Evolutionary conservation across 2,797 vertebrate genomes (phyloP).

Genomic region (Sardinella longiceps): DNA sequence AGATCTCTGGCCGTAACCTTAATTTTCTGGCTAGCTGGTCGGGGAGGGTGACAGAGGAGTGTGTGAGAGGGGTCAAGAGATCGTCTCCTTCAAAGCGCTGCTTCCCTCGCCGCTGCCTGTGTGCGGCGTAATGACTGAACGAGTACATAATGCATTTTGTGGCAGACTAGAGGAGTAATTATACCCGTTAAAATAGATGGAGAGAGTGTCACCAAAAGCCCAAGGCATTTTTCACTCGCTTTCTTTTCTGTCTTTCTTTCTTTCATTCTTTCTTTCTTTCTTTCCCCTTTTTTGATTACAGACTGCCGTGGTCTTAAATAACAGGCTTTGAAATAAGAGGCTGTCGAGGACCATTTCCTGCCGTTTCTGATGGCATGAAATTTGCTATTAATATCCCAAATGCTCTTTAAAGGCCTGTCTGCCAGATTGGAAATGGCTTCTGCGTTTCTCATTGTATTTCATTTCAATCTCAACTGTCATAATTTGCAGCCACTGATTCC

Average conservation of each 20-base stretch:
- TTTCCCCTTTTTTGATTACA: slow-evolving; percentile 80
- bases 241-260: slow-evolving; percentile 70
- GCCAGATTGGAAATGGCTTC: slow-evolving; percentile 73
- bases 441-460: slow-evolving; percentile 74
- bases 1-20: slow-evolving; percentile 6
- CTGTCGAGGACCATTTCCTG: slow-evolving; percentile 82
- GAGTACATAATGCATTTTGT: slow-evolving; percentile 80
- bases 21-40: slow-evolving; percentile 11
- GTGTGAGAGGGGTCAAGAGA: slow-evolving; percentile 30
- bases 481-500: slow-evolving; percentile 82
- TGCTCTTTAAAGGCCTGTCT: slow-evolving; percentile 85
- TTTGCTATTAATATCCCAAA: slow-evolving; percentile 88
- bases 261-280: slow-evolving; percentile 55
- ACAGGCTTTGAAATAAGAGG: slow-evolving; percentile 90
- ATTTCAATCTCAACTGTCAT: slow-evolving; percentile 78
- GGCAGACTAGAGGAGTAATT: slow-evolving; percentile 83
- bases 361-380: slow-evolving; percentile 85
- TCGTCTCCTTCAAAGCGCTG: slow-evolving; percentile 48
- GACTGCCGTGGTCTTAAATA: slow-evolving; percentile 86
- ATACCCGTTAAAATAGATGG: slow-evolving; percentile 79
- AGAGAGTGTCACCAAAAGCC: slow-evolving; percentile 79
- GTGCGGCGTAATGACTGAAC: slow-evolving; percentile 72
- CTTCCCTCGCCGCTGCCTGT: slow-evolving; percentile 34
- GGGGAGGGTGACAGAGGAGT: not conserved
- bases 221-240: slow-evolving; percentile 70